phyloP scores from a whole-genome alignment of 30 jellyfish, hydroid and myxozoan species.

The Hydra vulgaris region DNA sequence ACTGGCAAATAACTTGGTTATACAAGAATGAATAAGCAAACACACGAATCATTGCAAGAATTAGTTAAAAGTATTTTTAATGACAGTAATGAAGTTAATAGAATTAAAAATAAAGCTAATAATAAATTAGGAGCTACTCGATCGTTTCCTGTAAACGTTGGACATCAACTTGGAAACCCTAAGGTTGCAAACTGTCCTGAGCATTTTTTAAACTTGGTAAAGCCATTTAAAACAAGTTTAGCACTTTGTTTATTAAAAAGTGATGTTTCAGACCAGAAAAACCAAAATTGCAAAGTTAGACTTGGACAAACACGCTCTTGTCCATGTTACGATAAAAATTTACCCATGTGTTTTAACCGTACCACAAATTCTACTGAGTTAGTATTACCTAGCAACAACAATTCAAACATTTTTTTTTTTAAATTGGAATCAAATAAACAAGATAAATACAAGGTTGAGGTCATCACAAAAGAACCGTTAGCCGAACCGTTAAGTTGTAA shows the following conservation, averaged over 20 bases:
- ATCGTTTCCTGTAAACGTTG: background rate
- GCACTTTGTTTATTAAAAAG: background rate
- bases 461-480: background rate
- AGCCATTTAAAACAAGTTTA: background rate
- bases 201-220: background rate
- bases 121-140: background rate
- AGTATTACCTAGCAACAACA: background rate
- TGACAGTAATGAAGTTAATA: background rate
- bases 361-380: background rate
- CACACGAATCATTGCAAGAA: background rate
- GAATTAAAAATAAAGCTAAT: background rate
- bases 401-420: background rate
- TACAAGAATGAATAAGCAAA: background rate
- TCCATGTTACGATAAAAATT: background rate
- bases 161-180: background rate
- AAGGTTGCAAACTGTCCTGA: background rate
- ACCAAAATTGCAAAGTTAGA: background rate
- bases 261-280: background rate
- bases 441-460: background rate
- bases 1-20: too few relatives aligned
- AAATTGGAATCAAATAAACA: background rate
- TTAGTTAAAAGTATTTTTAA: background rate
- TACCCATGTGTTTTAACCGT: background rate
- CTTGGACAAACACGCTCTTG: background rate
- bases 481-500: background rate